Evolutionary conservation across 1,140 invertebrate species (phyloP).

Genomic region (Drosophila serrata): DNA sequence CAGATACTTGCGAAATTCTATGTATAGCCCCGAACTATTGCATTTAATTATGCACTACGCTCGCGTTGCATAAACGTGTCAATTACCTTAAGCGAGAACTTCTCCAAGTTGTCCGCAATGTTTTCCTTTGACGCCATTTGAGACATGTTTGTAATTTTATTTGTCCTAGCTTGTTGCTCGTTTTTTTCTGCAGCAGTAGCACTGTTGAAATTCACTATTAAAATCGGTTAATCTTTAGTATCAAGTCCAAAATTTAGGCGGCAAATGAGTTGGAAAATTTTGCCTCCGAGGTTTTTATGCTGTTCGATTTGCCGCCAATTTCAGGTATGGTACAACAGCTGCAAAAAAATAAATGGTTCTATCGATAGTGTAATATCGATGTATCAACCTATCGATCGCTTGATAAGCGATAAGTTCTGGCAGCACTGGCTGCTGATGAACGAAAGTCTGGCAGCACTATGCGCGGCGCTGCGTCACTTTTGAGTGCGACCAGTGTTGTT

Average conservation of each 20-base stretch:
- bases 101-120: constrained; percentile 83
- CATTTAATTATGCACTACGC: constrained; percentile 1
- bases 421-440: too few relatives aligned
- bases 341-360: neutral
- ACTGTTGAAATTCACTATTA: constrained; percentile 14
- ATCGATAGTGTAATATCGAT: too few relatives aligned
- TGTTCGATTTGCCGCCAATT: constrained; percentile 64
- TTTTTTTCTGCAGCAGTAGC: neutral
- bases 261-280: constrained; percentile 41
- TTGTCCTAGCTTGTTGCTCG: neutral
- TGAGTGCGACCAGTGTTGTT: too few relatives aligned
- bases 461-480: too few relatives aligned
- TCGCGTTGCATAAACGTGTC: constrained; percentile 57
- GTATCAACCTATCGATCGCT: too few relatives aligned
- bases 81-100: constrained; percentile 81
- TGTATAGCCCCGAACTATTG: constrained; percentile 32
- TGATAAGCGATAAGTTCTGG: too few relatives aligned
- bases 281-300: constrained; percentile 48
- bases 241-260: constrained; percentile 11
- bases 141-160: constrained; percentile 53
- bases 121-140: constrained; percentile 82
- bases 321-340: neutral
- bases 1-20: constrained; percentile 10
- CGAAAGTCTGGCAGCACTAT: too few relatives aligned
- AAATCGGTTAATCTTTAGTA: neutral